A percentile compares a stretch with the other conserved stretches of the same genome.
These are phyloP conservation scores for Platycheirus rosarum DNA, from an alignment of 2,888 invertebrate genomes.

Conservation along the genomic window DNA sequence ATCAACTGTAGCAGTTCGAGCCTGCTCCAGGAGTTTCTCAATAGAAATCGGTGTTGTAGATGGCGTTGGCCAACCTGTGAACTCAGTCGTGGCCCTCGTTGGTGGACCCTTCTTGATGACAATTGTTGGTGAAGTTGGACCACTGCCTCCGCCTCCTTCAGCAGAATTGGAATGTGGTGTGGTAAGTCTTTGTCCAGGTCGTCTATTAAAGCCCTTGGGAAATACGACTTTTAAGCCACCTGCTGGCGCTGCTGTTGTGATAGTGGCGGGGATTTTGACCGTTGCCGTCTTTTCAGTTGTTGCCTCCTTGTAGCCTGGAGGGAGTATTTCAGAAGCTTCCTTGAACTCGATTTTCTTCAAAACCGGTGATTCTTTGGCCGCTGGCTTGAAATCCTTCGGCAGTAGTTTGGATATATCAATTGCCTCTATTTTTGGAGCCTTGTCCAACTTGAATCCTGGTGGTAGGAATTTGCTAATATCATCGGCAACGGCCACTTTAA, in stretches of 20 bases:
- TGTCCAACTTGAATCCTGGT: constrained; percentile 84
- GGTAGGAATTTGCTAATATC: constrained; percentile 87
- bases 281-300: constrained; percentile 32
- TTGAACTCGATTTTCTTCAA: constrained; percentile 79
- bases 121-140: constrained; percentile 84
- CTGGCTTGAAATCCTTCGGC: constrained; percentile 85
- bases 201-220: constrained; percentile 85
- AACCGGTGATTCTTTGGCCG: constrained; percentile 58
- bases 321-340: constrained; percentile 83
- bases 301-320: constrained; percentile 83
- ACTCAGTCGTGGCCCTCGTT: constrained; percentile 92
- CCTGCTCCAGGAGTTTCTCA: constrained; percentile 89
- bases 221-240: constrained; percentile 88
- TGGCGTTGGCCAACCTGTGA: constrained; percentile 95
- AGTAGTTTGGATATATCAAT: constrained; percentile 85
- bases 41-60: constrained; percentile 94
- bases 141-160: constrained; percentile 77
- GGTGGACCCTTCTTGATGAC: constrained; percentile 94
- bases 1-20: constrained; percentile 85
- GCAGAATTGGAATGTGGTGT: constrained; percentile 84
- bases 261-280: constrained; percentile 78
- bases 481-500: constrained; percentile 83
- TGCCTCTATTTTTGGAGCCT: constrained; percentile 62
- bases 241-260: constrained; percentile 81
- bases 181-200: constrained; percentile 85